These are phyloP conservation scores for Aspiorhynchus laticeps DNA, from an alignment of 2,113 vertebrate species.

Conservation along the genomic window DNA sequence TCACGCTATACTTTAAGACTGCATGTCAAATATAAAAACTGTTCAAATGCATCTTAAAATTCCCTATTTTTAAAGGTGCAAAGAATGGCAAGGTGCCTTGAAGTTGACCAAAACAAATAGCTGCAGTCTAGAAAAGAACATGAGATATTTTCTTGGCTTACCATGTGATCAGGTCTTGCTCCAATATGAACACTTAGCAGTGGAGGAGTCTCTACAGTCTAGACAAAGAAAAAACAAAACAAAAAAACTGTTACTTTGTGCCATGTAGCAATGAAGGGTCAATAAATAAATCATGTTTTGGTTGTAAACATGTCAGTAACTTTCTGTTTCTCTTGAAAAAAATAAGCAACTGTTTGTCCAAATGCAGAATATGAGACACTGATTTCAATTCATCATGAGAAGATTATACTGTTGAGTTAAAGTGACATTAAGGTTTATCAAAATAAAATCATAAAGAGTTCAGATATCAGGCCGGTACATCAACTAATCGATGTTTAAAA, in stretches of 20 bases:
- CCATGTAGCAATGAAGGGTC: not conserved
- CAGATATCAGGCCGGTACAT: not conserved
- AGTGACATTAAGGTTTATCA: not conserved
- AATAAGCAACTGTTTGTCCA: not conserved
- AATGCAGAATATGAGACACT: not conserved
- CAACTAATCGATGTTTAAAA: not conserved
- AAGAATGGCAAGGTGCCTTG: not conserved
- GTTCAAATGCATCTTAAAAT: not conserved
- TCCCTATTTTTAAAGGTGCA: not conserved
- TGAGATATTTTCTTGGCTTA: conserved; percentile 55
- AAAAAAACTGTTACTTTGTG: not conserved
- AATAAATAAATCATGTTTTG: not conserved
- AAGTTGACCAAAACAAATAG: conserved; percentile 39
- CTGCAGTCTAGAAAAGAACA: not conserved
- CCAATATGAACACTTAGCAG: conserved; percentile 43
- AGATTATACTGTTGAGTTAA: not conserved
- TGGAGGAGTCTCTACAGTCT: conserved; percentile 20
- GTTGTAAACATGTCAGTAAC: not conserved
- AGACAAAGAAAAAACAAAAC: conserved; percentile 13
- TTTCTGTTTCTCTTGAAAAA: not conserved
- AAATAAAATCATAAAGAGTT: not conserved
- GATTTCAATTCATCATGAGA: not conserved
- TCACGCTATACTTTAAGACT: not conserved
- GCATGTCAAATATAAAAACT: not conserved
- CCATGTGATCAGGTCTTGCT: conserved; percentile 60